A percentile compares a stretch with the other conserved stretches of the same genome.
Evolutionary conservation across 2,888 invertebrate species (phyloP).

Genomic region (Gandaritis pyraliata): DNA sequence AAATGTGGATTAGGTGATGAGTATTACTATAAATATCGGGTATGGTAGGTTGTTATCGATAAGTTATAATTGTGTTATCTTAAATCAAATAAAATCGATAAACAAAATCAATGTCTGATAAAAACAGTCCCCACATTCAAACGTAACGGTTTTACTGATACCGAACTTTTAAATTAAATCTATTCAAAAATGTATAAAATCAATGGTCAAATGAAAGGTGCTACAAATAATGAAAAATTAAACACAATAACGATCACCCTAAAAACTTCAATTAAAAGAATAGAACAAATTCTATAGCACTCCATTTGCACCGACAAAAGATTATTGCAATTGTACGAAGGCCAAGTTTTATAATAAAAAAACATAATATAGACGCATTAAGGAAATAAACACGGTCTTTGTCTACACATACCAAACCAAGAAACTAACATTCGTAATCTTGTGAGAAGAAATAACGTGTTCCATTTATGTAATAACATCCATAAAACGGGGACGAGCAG

Average conservation of each 20-base stretch:
- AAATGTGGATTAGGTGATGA: too few relatives aligned
- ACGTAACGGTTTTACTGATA: constrained; percentile 43
- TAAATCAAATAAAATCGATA: constrained; percentile 36
- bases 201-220: constrained; percentile 14
- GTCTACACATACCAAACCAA: constrained; percentile 20
- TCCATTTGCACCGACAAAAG: constrained; percentile 14
- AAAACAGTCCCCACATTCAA: constrained; percentile 38
- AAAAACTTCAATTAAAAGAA: constrained; percentile 15
- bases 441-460: constrained; percentile 19
- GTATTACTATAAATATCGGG: too few relatives aligned
- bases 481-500: constrained; percentile 29
- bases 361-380: constrained; percentile 12
- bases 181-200: constrained; percentile 32
- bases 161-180: constrained; percentile 32
- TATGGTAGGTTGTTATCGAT: too few relatives aligned
- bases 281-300: constrained; percentile 5
- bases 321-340: neutral
- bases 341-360: constrained; percentile 8
- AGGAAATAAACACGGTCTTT: constrained; percentile 9
- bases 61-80: constrained; percentile 11
- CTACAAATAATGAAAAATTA: constrained; percentile 10
- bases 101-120: constrained; percentile 38
- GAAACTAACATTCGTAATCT: neutral
- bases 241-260: constrained; percentile 25
- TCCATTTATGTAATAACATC: constrained; percentile 42